Base-by-base conservation (phyloP, 2,888 invertebrate species). In the Caradrina kadenii region DNA sequence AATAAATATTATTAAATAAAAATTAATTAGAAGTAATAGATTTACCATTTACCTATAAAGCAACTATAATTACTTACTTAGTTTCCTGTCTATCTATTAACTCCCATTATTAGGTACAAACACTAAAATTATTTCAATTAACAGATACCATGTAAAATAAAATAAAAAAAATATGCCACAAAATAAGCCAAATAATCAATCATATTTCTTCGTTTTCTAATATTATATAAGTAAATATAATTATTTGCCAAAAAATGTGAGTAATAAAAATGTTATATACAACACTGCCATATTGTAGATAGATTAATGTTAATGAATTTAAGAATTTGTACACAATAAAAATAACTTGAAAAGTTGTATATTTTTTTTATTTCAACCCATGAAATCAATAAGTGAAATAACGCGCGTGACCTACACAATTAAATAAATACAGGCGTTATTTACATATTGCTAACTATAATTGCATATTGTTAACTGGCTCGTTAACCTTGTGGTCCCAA, bases 211-310 rank as follows among this genome's bases (percentile, higher is more conserved):
- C 26, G 22, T 53, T 76, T 39, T 59, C 49, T 56, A 39, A 26
- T 53, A 48, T 35, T 22, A 54, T 45, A 42, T 45, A 59, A 22
- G 60, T 31, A 48, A 65, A 39, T 42, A 35, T 48, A 49, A 54
- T 69, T 21, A 52, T 42, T 31, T 63, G 58, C 60, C 53, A 56
- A 59, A 69, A 72, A 71, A 22, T 60, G 19, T 72, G 54, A 81
- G 67, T 78, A 70, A 52, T 64, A 60, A 58, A 70, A 65, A 76
- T 74, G 71, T 72, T 76, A 86, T 73, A 76, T 70, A 83, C 73
- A 90, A 87, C 94, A 95, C 94, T 95, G 94, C 94, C 94, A 94
- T 89, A 85, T 60, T 93, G 92, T 95, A 94, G 94, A 93, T 94
- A 94, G 89, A 88, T 85, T 90, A 86, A 86, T 86, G 81, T 78